Evolutionary conservation across 2,797 vertebrate genomes (phyloP).

Genomic region (Acropternis orthonyx): DNA sequence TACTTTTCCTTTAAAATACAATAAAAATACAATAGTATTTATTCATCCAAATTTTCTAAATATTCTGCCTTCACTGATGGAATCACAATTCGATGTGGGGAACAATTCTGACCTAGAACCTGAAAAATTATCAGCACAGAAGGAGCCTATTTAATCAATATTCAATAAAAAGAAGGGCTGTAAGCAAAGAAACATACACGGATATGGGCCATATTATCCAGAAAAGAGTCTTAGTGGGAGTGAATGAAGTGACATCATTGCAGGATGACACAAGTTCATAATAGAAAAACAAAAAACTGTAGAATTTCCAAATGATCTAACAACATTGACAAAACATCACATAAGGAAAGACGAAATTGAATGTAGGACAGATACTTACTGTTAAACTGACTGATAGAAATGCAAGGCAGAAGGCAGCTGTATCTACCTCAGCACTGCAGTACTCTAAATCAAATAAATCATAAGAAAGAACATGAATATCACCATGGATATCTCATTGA

Average conservation of each 20-base stretch:
- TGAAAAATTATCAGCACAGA: not conserved
- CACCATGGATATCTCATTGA: not conserved
- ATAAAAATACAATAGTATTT: not conserved
- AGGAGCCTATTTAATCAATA: not conserved
- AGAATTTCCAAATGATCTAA: not conserved
- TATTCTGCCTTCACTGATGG: not conserved
- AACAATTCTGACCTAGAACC: not conserved
- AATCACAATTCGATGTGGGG: not conserved
- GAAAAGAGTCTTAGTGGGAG: not conserved
- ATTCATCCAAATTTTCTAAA: not conserved
- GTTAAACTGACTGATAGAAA: constrained; percentile 21
- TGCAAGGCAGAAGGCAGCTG: not conserved
- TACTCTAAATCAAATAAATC: not conserved
- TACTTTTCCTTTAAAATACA: not conserved
- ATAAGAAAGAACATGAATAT: not conserved
- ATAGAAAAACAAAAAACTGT: not conserved
- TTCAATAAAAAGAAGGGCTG: not conserved
- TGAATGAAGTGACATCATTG: not conserved
- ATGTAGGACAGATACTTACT: not conserved
- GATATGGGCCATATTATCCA: not conserved
- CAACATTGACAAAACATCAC: not conserved
- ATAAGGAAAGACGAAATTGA: not conserved
- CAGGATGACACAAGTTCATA: not conserved
- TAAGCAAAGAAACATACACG: not conserved
- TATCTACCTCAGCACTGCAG: not conserved